Percentiles rank a stretch among this genome's conserved stretches.
These are phyloP conservation scores for Macrosoma leucophasiata DNA, from an alignment of 2,888 invertebrate species.

Conservation along the genomic window DNA sequence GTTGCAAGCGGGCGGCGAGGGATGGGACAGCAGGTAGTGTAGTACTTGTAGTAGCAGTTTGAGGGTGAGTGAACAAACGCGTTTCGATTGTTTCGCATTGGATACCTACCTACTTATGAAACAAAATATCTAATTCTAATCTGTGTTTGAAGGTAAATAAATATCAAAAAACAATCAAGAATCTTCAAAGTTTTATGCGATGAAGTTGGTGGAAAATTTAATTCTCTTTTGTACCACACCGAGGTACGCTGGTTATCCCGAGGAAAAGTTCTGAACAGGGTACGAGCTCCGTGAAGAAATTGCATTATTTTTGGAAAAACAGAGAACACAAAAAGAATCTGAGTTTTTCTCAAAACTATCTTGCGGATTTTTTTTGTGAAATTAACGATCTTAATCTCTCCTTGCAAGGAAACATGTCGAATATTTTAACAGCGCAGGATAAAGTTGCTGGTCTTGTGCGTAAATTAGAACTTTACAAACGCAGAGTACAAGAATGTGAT, in stretches of 20 bases:
- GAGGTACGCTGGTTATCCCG: constrained; percentile 20
- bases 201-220: constrained; percentile 23
- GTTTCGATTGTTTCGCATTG: no score
- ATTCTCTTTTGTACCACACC: constrained; percentile 23
- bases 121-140: no score
- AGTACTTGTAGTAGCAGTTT: no score
- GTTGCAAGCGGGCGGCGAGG: no score
- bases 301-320: constrained; percentile 20
- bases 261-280: constrained; percentile 22
- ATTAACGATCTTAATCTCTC: constrained; percentile 14
- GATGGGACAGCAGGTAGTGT: no score
- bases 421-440: constrained; percentile 18
- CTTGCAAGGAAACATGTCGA: constrained; percentile 17
- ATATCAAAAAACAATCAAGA: no score
- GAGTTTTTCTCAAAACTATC: constrained; percentile 15
- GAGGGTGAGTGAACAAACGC: no score
- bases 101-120: no score
- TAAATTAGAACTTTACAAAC: constrained; percentile 28
- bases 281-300: constrained; percentile 23
- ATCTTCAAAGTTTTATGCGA: constrained; percentile 21
- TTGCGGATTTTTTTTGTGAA: constrained; percentile 15
- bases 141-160: no score
- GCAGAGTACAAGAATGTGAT: constrained; percentile 26
- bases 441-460: constrained; percentile 23
- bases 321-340: constrained; percentile 19